Evolutionary conservation across 1,140 invertebrate species (phyloP).

Genomic region (Atta cephalotes): DNA sequence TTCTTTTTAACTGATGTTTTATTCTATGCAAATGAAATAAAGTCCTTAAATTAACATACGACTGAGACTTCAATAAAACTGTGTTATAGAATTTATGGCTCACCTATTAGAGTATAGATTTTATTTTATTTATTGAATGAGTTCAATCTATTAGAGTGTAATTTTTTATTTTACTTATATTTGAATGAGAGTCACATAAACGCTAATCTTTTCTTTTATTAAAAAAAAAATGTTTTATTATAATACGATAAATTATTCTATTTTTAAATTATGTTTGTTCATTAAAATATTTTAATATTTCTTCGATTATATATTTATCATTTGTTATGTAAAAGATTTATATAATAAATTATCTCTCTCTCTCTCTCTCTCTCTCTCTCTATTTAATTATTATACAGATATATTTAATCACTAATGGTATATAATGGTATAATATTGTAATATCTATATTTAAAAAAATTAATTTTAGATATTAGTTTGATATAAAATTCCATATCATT

Average conservation of each 20-base stretch:
- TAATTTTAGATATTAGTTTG: neutral
- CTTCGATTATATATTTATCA: neutral
- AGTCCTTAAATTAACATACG: constrained; percentile 33
- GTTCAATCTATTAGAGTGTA: neutral
- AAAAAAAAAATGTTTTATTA: neutral
- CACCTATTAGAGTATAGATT: neutral
- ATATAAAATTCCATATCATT: neutral
- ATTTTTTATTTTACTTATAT: neutral
- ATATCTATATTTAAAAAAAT: neutral
- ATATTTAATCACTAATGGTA: neutral
- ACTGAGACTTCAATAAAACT: constrained; percentile 18
- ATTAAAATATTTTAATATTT: neutral
- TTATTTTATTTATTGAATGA: constrained; percentile 1
- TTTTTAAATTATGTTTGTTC: neutral
- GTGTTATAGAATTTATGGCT: constrained; percentile 22
- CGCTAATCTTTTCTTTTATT: neutral
- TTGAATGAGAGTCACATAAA: neutral
- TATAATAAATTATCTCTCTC: neutral
- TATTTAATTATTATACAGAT: neutral
- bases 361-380: neutral
- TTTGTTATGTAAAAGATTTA: neutral
- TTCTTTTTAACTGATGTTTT: constrained; percentile 9
- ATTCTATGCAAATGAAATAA: neutral
- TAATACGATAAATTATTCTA: neutral
- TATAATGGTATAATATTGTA: neutral